phyloP scores from a whole-genome alignment of 2,888 invertebrate genomes.

The Willowsia nigromaculata region DNA sequence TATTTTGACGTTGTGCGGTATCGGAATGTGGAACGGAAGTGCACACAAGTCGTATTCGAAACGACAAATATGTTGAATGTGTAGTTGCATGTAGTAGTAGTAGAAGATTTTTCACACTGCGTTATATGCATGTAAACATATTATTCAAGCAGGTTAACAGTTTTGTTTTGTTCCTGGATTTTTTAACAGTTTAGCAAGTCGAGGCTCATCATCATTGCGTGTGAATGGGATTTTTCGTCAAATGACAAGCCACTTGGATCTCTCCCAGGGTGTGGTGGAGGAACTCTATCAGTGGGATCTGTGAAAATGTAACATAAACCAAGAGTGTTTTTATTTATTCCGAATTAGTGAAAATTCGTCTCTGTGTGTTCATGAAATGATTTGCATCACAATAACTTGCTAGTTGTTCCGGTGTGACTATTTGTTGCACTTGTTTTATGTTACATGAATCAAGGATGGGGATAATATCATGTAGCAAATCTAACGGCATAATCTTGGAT shows the following conservation, averaged over 20 bases:
- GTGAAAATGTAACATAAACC: constrained; percentile 1
- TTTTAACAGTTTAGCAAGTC: constrained; percentile 33
- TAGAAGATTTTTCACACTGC: background rate
- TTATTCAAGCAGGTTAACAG: constrained; percentile 3
- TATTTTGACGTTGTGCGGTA: constrained; percentile 58
- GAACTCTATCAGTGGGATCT: constrained; percentile 42
- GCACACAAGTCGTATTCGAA: constrained; percentile 28
- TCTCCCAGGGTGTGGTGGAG: constrained; percentile 61
- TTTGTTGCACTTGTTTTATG: background rate
- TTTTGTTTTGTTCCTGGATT: constrained; percentile 43
- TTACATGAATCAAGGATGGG: too few relatives aligned
- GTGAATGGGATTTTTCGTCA: constrained; percentile 43
- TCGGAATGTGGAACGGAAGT: constrained; percentile 57
- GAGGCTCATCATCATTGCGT: constrained; percentile 35
- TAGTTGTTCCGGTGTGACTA: background rate
- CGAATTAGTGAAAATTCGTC: constrained; percentile 16
- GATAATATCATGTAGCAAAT: background rate
- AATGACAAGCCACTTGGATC: constrained; percentile 57
- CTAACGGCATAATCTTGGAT: background rate
- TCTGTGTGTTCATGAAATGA: background rate
- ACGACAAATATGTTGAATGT: background rate
- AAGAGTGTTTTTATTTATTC: constrained; percentile 27
- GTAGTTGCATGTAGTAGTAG: background rate
- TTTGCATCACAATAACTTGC: constrained; percentile 33
- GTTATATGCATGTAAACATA: constrained; percentile 5